These are phyloP conservation scores for Diachrysia chrysitis DNA, from an alignment of 2,888 invertebrate genomes.

Conservation along the genomic window DNA sequence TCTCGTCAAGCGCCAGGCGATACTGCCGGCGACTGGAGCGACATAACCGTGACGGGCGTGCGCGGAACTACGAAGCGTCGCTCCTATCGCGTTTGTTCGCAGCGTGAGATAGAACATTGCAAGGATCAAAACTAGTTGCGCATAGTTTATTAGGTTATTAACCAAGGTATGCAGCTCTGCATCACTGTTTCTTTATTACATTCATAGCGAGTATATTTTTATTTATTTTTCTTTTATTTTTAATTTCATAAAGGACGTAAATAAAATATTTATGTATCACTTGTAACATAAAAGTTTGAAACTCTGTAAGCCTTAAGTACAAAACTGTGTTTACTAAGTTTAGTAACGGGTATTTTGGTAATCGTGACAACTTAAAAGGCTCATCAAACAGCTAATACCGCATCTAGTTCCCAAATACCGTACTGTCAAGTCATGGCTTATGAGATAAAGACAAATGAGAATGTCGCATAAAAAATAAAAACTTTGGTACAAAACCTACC, in stretches of 20 bases:
- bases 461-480: neutral
- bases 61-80: conserved; percentile 74
- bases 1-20: conserved; percentile 72
- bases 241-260: neutral
- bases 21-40: conserved; percentile 80
- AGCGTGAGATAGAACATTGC: conserved; percentile 56
- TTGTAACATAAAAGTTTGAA: too few relatives aligned
- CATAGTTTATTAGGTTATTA: conserved; percentile 68
- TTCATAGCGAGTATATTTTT: conserved; percentile 30
- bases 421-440: conserved; percentile 12
- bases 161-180: conserved; percentile 41
- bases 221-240: conserved; percentile 39
- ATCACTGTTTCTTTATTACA: conserved; percentile 35
- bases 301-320: too few relatives aligned
- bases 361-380: conserved; percentile 43
- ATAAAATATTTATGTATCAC: too few relatives aligned
- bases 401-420: conserved; percentile 16
- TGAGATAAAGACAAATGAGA: neutral
- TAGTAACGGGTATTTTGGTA: conserved; percentile 34
- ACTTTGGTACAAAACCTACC: neutral
- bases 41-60: conserved; percentile 71
- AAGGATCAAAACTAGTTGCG: conserved; percentile 75
- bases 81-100: conserved; percentile 43
- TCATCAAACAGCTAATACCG: conserved; percentile 35
- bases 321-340: conserved; percentile 26